Percentiles rank a stretch among this genome's conserved stretches.
Conservation (phyloP, 2,113 vertebrate species). For the Neolamprologus cancellatus region DNA sequence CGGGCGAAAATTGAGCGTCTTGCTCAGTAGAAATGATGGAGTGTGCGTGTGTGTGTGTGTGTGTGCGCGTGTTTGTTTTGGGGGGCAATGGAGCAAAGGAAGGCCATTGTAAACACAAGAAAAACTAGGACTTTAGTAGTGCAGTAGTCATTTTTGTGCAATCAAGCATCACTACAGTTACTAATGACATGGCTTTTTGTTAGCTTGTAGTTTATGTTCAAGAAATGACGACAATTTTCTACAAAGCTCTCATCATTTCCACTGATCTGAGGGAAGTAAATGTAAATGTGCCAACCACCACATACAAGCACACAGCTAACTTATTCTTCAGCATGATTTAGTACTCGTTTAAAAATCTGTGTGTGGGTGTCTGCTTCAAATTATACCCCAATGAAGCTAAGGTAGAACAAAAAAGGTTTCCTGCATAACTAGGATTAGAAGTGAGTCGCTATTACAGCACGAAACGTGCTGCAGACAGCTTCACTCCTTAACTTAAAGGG, state of each 20-base stretch:
- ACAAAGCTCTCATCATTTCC: not conserved
- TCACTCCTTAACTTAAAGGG: not conserved
- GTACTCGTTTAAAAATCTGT: not conserved
- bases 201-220: not conserved
- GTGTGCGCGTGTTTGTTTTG: not conserved
- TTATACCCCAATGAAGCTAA: not conserved
- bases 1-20: conserved; percentile 2
- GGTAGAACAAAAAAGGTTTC: not conserved
- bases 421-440: not conserved
- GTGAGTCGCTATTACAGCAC: not conserved
- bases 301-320: not conserved
- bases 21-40: conserved; percentile 11
- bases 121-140: not conserved
- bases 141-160: not conserved
- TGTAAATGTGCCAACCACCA: not conserved
- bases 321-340: not conserved
- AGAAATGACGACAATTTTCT: not conserved
- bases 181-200: not conserved
- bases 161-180: not conserved
- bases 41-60: not conserved
- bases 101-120: not conserved
- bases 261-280: not conserved
- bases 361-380: conserved; percentile 25
- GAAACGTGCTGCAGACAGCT: not conserved
- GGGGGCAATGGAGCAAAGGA: not conserved